Evolutionary conservation across 2,113 vertebrate genomes (phyloP).

Genomic region (Sphaerodactylus townsendi): DNA sequence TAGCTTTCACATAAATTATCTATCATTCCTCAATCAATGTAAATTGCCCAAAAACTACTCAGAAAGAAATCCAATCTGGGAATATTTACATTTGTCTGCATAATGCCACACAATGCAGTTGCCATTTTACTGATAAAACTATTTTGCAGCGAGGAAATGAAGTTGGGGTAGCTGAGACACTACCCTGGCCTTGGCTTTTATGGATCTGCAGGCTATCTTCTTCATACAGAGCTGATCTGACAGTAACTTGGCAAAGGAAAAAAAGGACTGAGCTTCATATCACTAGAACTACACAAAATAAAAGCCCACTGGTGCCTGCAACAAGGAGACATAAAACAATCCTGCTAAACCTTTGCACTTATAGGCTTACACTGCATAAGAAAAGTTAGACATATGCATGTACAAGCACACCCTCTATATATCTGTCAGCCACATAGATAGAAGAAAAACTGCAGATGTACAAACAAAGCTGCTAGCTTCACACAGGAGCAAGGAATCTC

Average conservation of each 20-base stretch:
- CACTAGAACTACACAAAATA: background rate
- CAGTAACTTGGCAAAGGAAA: background rate
- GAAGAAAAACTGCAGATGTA: background rate
- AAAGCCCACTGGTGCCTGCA: background rate
- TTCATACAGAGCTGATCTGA: background rate
- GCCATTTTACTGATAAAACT: background rate
- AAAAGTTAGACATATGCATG: background rate
- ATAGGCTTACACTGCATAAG: background rate
- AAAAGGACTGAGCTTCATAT: background rate
- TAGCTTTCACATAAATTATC: background rate
- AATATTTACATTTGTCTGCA: background rate
- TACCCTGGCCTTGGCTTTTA: background rate
- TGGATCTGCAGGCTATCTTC: background rate
- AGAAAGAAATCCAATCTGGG: background rate
- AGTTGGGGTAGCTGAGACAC: background rate
- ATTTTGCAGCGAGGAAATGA: background rate
- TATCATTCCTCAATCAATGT: background rate
- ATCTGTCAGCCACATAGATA: background rate
- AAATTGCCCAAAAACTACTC: background rate
- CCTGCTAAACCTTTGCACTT: background rate
- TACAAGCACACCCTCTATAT: background rate
- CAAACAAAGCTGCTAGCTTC: background rate
- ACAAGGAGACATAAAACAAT: background rate
- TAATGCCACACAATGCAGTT: background rate
- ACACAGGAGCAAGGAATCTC: background rate